Conservation (phyloP, 2,113 vertebrate species). For the Variabilichromis moorii region DNA sequence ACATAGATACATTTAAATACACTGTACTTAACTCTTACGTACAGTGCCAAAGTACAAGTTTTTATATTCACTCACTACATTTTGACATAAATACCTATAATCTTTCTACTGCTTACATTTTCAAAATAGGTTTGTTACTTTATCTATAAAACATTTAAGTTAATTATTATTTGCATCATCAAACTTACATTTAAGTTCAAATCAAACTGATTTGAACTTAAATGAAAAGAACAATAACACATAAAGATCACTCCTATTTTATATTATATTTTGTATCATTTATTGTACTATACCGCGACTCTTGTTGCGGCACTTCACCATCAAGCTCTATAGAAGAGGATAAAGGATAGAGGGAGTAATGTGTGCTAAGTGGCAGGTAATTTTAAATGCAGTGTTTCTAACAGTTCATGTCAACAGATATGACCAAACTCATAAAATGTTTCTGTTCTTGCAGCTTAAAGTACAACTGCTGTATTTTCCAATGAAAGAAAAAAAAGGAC, state of each 20-base stretch:
- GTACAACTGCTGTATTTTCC: neutral
- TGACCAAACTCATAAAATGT: neutral
- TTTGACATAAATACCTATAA: neutral
- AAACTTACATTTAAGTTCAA: too few relatives aligned
- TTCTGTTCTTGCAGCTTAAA: neutral
- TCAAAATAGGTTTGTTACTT: neutral
- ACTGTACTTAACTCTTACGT: neutral
- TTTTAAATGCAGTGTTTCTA: neutral
- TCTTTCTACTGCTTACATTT: neutral
- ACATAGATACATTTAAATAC: neutral
- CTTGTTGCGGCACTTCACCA: neutral
- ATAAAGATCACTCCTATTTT: neutral
- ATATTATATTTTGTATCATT: neutral
- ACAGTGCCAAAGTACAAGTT: neutral
- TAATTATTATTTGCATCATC: neutral
- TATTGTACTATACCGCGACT: fast-evolving
- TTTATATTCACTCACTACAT: neutral
- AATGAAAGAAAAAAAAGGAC: neutral
- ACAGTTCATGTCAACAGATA: neutral
- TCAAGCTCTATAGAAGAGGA: neutral
- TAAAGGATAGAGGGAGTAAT: neutral
- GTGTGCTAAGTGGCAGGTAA: neutral
- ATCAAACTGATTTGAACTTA: neutral
- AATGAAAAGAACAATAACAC: neutral
- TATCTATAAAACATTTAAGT: neutral